Conservation (phyloP, 2,113 vertebrate species). For the Periophthalmodon schlosseri region DNA sequence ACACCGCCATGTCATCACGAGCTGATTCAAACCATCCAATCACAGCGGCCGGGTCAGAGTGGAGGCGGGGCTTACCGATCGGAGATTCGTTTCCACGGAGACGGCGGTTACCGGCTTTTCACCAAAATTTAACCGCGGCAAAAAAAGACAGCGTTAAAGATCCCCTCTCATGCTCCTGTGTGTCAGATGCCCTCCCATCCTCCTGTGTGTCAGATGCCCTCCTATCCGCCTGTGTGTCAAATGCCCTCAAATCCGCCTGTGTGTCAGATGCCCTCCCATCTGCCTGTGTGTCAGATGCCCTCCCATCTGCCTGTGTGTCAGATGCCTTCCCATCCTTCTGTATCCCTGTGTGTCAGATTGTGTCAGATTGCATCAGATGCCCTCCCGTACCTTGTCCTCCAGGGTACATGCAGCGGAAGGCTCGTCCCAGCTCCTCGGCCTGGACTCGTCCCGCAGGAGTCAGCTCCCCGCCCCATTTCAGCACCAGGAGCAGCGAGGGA, state of each 20-base stretch:
- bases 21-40: slow-evolving; percentile 6
- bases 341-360: too few relatives aligned
- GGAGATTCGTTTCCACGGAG: slow-evolving; percentile 9
- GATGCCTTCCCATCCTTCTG: too few relatives aligned
- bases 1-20: neutral
- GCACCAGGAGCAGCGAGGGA: slow-evolving; percentile 89
- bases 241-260: too few relatives aligned
- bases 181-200: slow-evolving; percentile 91
- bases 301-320: too few relatives aligned
- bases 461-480: slow-evolving; percentile 97
- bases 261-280: too few relatives aligned
- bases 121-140: neutral
- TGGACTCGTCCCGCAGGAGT: slow-evolving; percentile 93
- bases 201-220: slow-evolving; percentile 24
- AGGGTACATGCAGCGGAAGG: slow-evolving; percentile 98
- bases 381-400: slow-evolving; percentile 97
- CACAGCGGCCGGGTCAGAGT: neutral
- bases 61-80: slow-evolving; percentile 2
- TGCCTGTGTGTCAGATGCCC: too few relatives aligned
- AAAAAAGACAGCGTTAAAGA: neutral
- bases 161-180: slow-evolving; percentile 40
- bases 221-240: slow-evolving; percentile 64
- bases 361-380: neutral
- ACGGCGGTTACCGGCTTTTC: slow-evolving; percentile 5
- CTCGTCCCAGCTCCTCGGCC: slow-evolving; percentile 93